A percentile compares a stretch with the other conserved stretches of the same genome.
phyloP scores from a whole-genome alignment of 1,140 invertebrate species.

The Drosophila rufa region DNA sequence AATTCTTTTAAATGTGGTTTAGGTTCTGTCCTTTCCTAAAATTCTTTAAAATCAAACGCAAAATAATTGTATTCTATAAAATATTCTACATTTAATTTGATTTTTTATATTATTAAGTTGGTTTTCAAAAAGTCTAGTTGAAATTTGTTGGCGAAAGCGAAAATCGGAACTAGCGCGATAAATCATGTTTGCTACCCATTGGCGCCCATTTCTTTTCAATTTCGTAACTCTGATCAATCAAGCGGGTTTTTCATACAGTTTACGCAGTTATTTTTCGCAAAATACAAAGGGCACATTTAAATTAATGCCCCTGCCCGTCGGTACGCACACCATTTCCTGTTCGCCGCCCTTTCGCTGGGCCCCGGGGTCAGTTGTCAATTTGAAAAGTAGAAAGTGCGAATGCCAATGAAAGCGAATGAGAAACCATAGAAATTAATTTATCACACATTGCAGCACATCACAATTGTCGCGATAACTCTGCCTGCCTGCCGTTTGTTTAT shows the following conservation, averaged over 20 bases:
- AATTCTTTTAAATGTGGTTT: neutral
- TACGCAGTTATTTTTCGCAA: slow-evolving; percentile 8
- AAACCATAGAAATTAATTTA: slow-evolving; percentile 84
- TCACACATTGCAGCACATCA: slow-evolving; percentile 76
- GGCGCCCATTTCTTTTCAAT: slow-evolving; percentile 7
- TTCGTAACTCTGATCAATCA: slow-evolving; percentile 11
- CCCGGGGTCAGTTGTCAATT: slow-evolving; percentile 62
- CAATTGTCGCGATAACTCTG: slow-evolving; percentile 72
- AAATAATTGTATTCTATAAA: too few species aligned
- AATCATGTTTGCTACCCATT: slow-evolving; percentile 2
- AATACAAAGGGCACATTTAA: slow-evolving; percentile 21
- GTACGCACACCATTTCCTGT: slow-evolving; percentile 31
- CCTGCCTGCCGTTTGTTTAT: slow-evolving; percentile 53
- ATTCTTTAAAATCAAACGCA: too few species aligned
- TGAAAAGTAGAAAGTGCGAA: slow-evolving; percentile 65
- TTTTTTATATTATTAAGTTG: neutral
- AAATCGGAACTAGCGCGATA: slow-evolving; percentile 19
- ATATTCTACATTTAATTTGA: too few species aligned
- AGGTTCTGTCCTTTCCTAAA: too few species aligned
- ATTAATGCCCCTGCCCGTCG: slow-evolving; percentile 42
- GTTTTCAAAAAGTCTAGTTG: neutral
- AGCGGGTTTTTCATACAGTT: slow-evolving; percentile 11
- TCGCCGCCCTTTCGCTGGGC: slow-evolving; percentile 36
- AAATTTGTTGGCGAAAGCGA: neutral
- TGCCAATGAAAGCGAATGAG: slow-evolving; percentile 81